Percentiles rank a stretch among this genome's conserved stretches.
These are phyloP conservation scores for Cydia splendana DNA, from an alignment of 1,140 invertebrate species.

Conservation along the genomic window DNA sequence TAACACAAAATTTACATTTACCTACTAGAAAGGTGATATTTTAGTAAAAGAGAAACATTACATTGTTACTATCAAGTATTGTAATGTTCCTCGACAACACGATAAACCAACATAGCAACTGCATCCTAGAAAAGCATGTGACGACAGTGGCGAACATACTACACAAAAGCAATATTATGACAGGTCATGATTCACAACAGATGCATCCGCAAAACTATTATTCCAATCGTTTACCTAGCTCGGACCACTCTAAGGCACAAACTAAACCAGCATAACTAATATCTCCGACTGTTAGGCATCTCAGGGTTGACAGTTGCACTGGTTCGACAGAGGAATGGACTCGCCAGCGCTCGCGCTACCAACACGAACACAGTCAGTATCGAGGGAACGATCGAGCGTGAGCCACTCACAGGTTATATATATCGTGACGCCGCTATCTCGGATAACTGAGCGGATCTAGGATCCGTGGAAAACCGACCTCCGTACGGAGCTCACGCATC, in stretches of 20 bases:
- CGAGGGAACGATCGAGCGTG: constrained; percentile 46
- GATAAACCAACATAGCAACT: constrained; percentile 8
- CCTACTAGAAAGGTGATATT: too few relatives aligned
- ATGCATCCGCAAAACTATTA: background rate
- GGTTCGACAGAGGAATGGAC: background rate
- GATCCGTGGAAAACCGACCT: constrained; percentile 48
- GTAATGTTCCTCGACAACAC: background rate
- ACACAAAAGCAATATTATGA: constrained; percentile 25
- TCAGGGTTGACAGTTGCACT: background rate
- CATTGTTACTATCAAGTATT: background rate
- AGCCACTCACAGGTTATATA: constrained; percentile 47
- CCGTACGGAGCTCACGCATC: constrained; percentile 40
- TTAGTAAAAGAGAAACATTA: background rate
- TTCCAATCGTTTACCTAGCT: background rate
- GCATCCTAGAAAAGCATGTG: background rate
- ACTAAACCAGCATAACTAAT: background rate
- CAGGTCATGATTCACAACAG: constrained; percentile 31
- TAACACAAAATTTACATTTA: too few relatives aligned
- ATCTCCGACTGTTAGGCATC: background rate
- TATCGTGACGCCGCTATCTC: constrained; percentile 49
- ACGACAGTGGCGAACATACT: constrained; percentile 13
- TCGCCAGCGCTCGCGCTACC: background rate
- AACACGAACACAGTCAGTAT: constrained; percentile 36
- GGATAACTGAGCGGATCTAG: constrained; percentile 45
- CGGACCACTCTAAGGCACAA: background rate